Conservation (phyloP, 2,888 invertebrate genomes). For the Orthonevra nobilis region DNA sequence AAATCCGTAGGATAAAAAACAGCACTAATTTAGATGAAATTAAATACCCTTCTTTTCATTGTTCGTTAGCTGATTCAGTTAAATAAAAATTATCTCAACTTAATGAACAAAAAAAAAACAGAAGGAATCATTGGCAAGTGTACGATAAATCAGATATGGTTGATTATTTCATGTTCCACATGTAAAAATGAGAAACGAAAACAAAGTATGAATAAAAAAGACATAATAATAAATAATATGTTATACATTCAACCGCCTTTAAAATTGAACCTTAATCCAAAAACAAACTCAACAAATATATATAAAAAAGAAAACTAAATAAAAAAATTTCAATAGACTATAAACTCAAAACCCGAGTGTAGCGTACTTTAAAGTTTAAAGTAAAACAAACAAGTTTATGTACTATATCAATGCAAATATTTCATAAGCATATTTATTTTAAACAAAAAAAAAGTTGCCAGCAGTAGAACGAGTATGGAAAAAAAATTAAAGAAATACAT, state of each 20-base stretch:
- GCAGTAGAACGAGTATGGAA: slow-evolving; percentile 18
- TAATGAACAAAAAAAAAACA: too few relatives aligned
- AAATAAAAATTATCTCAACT: too few relatives aligned
- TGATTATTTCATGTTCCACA: too few relatives aligned
- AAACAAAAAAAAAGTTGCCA: slow-evolving; percentile 18
- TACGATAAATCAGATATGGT: too few relatives aligned
- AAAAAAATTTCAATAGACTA: slow-evolving; percentile 18
- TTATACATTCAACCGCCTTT: slow-evolving; percentile 61
- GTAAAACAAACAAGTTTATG: slow-evolving; percentile 15
- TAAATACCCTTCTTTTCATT: too few relatives aligned
- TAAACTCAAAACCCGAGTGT: slow-evolving; percentile 10
- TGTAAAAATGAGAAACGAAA: too few relatives aligned
- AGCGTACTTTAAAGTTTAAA: slow-evolving; percentile 24
- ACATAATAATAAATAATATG: slow-evolving; percentile 40
- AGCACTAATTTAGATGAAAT: too few relatives aligned
- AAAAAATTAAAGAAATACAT: slow-evolving; percentile 40
- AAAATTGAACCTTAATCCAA: slow-evolving; percentile 62
- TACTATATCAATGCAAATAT: slow-evolving; percentile 55
- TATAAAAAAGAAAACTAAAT: slow-evolving; percentile 23
- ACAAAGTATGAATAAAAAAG: too few relatives aligned
- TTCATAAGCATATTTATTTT: slow-evolving; percentile 42
- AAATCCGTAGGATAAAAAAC: too few relatives aligned
- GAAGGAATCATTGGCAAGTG: too few relatives aligned
- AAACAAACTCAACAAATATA: slow-evolving; percentile 50
- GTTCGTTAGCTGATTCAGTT: too few relatives aligned